A percentile compares a stretch with the other conserved stretches of the same genome.
Evolutionary conservation across 1,140 invertebrate genomes (phyloP).

Genomic region (Calosoma granatense): DNA sequence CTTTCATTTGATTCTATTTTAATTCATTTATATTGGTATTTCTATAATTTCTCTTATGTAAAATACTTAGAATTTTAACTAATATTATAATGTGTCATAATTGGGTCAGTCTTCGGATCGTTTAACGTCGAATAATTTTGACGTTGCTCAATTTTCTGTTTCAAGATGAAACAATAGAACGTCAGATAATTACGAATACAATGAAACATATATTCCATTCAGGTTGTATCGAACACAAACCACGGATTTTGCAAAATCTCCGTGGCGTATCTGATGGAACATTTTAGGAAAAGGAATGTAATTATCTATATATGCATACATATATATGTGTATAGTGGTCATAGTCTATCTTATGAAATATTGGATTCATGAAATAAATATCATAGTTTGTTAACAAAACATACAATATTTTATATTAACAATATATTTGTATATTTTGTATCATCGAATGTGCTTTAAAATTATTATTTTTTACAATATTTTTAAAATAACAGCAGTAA

Average conservation of each 20-base stretch:
- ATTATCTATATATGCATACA: background rate
- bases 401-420: background rate
- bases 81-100: background rate
- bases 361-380: background rate
- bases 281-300: background rate
- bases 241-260: slow-evolving; percentile 4
- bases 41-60: background rate
- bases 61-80: background rate
- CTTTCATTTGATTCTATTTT: background rate
- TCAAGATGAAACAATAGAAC: background rate
- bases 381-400: background rate
- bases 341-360: background rate
- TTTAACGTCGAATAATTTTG: slow-evolving; percentile 3
- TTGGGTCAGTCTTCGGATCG: background rate
- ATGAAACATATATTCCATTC: slow-evolving; percentile 1
- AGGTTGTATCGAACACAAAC: background rate
- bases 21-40: background rate
- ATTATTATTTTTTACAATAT: too few species aligned
- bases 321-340: too few species aligned
- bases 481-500: too few species aligned
- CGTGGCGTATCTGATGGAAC: background rate
- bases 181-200: slow-evolving; percentile 3
- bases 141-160: slow-evolving; percentile 1
- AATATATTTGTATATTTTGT: background rate
- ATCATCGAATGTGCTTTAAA: too few species aligned